Evolutionary conservation across 2,888 invertebrate genomes (phyloP).

Genomic region (Iphiclides podalirius): DNA sequence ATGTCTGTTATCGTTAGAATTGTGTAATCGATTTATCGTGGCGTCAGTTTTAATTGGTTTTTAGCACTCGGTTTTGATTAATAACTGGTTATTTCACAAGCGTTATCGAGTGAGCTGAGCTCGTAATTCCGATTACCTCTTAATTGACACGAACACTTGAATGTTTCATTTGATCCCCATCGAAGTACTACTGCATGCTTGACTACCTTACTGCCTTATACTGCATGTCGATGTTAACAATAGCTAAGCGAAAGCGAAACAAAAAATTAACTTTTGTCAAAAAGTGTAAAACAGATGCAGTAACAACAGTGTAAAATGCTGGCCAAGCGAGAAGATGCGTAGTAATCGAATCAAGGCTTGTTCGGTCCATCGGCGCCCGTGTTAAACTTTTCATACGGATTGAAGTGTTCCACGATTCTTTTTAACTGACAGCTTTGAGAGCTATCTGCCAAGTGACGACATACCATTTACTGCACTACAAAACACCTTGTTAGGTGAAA

Average conservation of each 20-base stretch:
- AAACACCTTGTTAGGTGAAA: constrained; percentile 18
- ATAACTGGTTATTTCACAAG: constrained; percentile 42
- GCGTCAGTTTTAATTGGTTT: constrained; percentile 63
- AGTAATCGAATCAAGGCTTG: neutral
- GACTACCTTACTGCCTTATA: too few relatives aligned
- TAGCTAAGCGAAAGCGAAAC: neutral
- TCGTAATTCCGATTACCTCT: constrained; percentile 7
- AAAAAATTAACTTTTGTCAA: neutral
- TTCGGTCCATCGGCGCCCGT: constrained; percentile 33
- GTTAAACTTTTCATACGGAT: constrained; percentile 46
- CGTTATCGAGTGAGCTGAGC: constrained; percentile 30
- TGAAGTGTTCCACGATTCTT: constrained; percentile 48
- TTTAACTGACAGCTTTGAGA: constrained; percentile 43
- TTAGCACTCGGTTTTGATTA: constrained; percentile 53
- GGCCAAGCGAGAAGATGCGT: neutral
- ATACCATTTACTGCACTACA: constrained; percentile 26
- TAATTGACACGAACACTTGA: constrained; percentile 7
- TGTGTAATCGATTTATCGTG: constrained; percentile 44
- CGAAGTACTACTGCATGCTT: too few relatives aligned
- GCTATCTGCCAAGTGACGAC: constrained; percentile 64
- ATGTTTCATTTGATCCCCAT: too few relatives aligned
- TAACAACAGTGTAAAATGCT: too few relatives aligned
- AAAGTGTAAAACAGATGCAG: too few relatives aligned
- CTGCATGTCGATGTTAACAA: too few relatives aligned
- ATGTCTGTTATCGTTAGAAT: constrained; percentile 40